Conservation (phyloP, 2,888 invertebrate species). For the Mystacides longicornis region DNA sequence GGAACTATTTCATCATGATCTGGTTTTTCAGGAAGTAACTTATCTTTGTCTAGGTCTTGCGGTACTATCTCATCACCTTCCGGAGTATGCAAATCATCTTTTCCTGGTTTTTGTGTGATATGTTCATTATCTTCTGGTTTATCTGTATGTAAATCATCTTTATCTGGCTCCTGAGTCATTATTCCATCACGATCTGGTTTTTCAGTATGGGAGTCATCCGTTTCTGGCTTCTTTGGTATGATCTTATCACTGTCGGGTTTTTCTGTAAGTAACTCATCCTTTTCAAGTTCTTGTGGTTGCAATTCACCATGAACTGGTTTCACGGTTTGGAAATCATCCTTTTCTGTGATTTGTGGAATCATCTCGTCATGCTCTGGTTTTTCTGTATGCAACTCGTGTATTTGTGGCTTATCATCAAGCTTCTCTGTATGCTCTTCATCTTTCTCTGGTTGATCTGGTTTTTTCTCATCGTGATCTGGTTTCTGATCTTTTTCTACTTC, state of each 20-base stretch:
- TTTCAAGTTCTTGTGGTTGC: neutral
- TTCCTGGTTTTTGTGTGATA: conserved; percentile 1
- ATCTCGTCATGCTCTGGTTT: neutral
- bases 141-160: neutral
- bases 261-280: neutral
- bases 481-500: too few species aligned
- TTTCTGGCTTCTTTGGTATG: too few species aligned
- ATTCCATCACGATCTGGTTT: neutral
- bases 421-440: neutral
- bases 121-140: conserved; percentile 12
- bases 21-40: conserved; percentile 7
- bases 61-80: neutral
- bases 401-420: neutral
- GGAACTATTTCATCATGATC: conserved; percentile 6
- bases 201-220: too few species aligned
- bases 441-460: conserved; percentile 3
- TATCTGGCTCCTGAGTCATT: neutral
- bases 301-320: conserved; percentile 14
- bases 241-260: too few species aligned
- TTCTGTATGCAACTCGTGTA: neutral
- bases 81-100: neutral
- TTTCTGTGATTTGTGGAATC: neutral
- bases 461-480: conserved; percentile 12
- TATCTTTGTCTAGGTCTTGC: too few species aligned
- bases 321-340: conserved; percentile 14